A percentile compares a stretch with the other conserved stretches of the same genome.
These are phyloP conservation scores for Gobio occitaniae DNA, from an alignment of 2,797 vertebrate species.

Conservation along the genomic window DNA sequence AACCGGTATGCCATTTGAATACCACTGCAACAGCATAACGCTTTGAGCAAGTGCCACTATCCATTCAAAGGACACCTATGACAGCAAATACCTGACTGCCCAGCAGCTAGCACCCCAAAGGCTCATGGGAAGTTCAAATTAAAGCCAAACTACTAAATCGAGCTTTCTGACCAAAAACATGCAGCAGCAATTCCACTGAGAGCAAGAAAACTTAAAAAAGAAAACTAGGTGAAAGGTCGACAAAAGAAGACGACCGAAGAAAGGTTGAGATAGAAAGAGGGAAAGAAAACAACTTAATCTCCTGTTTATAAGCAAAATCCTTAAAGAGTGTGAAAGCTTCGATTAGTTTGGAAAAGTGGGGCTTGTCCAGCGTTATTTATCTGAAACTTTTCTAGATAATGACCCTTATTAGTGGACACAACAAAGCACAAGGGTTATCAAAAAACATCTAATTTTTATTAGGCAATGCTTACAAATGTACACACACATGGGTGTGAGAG, in stretches of 20 bases:
- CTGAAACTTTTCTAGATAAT: background rate
- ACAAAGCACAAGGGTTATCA: slow-evolving; percentile 15
- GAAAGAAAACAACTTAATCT: slow-evolving; percentile 67
- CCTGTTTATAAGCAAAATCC: slow-evolving; percentile 70
- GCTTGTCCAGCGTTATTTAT: slow-evolving; percentile 1
- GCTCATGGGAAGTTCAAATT: slow-evolving; percentile 3
- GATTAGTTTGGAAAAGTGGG: slow-evolving; percentile 45
- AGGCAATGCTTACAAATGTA: slow-evolving; percentile 10
- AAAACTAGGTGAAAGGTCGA: slow-evolving; percentile 21
- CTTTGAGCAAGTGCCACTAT: slow-evolving; percentile 76
- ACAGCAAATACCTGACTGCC: slow-evolving; percentile 71
- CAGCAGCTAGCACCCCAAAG: background rate
- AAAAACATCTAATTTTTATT: slow-evolving; percentile 16
- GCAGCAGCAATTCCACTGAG: background rate
- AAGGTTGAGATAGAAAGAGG: slow-evolving; percentile 16
- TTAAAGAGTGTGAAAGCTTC: slow-evolving; percentile 60
- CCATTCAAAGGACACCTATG: slow-evolving; percentile 79
- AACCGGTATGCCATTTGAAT: too few species aligned
- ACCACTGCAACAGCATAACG: slow-evolving; percentile 38
- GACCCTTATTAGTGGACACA: slow-evolving; percentile 1
- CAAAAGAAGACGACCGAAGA: slow-evolving; percentile 23
- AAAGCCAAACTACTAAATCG: slow-evolving; percentile 3
- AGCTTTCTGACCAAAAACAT: slow-evolving; percentile 15
- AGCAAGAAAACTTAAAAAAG: background rate
- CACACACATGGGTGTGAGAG: slow-evolving; percentile 13